These are phyloP conservation scores for Teleiodes luculella DNA, from an alignment of 2,888 invertebrate species.

Conservation along the genomic window DNA sequence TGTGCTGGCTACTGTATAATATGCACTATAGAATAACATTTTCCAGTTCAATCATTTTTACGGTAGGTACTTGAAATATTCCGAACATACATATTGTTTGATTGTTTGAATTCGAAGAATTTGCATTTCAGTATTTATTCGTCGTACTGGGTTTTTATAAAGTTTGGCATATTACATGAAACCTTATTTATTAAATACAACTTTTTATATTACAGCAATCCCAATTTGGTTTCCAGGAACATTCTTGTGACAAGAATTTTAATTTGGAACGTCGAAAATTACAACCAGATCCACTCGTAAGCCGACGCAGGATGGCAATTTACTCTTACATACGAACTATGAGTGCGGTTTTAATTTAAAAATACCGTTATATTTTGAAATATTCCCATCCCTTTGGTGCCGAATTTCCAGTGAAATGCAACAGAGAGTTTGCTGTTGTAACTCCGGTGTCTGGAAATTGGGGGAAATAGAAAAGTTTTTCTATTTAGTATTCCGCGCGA, in stretches of 20 bases:
- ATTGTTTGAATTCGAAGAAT: too few relatives aligned
- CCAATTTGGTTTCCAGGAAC: neutral
- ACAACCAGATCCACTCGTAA: neutral
- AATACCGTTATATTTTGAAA: slow-evolving; percentile 4
- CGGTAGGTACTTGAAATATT: too few relatives aligned
- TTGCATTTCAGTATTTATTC: too few relatives aligned
- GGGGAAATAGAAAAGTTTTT: slow-evolving; percentile 25
- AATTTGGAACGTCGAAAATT: slow-evolving; percentile 5
- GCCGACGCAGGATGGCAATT: neutral
- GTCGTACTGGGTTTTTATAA: too few relatives aligned
- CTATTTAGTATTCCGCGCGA: slow-evolving; percentile 16
- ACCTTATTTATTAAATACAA: neutral
- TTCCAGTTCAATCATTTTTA: too few relatives aligned
- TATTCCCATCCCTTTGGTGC: neutral
- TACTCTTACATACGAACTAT: neutral
- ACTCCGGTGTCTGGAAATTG: slow-evolving; percentile 8
- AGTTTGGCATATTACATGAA: too few relatives aligned
- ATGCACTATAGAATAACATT: too few relatives aligned
- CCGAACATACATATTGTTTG: too few relatives aligned
- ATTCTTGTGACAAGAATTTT: neutral
- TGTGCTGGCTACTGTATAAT: too few relatives aligned
- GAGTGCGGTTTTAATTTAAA: slow-evolving; percentile 8
- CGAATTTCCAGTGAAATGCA: slow-evolving; percentile 1
- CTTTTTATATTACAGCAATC: too few relatives aligned
- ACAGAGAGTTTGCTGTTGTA: neutral